phyloP scores from a whole-genome alignment of 2,888 invertebrate genomes.

The Tetropium fuscum region DNA sequence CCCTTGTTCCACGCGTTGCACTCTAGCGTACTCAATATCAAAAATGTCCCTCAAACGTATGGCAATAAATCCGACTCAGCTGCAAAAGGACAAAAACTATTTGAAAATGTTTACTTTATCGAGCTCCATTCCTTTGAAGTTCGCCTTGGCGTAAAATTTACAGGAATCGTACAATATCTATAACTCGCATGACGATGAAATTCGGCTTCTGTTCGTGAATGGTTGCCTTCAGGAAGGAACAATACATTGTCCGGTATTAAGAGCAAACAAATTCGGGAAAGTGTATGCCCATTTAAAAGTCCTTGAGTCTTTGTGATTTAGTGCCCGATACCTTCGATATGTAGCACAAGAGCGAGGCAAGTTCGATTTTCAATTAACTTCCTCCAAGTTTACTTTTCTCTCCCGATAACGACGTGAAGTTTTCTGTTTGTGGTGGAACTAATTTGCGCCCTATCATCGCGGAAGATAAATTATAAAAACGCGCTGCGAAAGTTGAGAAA shows the following conservation, averaged over 20 bases:
- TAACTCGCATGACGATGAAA: slow-evolving; percentile 15
- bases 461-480: neutral
- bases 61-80: slow-evolving; percentile 20
- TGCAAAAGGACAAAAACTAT: slow-evolving; percentile 14
- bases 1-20: neutral
- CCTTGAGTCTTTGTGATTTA: slow-evolving; percentile 20
- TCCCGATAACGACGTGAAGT: neutral
- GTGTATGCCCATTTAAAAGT: neutral
- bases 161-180: slow-evolving; percentile 6
- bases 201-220: slow-evolving; percentile 8
- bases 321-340: slow-evolving; percentile 21
- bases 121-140: slow-evolving; percentile 23
- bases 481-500: neutral
- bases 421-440: slow-evolving; percentile 1
- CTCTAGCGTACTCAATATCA: neutral
- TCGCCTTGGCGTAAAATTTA: slow-evolving; percentile 22
- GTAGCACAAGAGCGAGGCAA: neutral
- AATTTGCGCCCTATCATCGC: slow-evolving; percentile 2
- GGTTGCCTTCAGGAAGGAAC: slow-evolving; percentile 7
- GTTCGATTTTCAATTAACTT: slow-evolving; percentile 12
- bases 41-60: slow-evolving; percentile 7
- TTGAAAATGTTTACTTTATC: slow-evolving; percentile 20
- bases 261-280: neutral
- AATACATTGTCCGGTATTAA: slow-evolving; percentile 4
- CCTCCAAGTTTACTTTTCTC: neutral